Percentiles rank a stretch among this genome's conserved stretches.
phyloP scores from a whole-genome alignment of 2,888 invertebrate species.

The Habroteleia sp. region DNA sequence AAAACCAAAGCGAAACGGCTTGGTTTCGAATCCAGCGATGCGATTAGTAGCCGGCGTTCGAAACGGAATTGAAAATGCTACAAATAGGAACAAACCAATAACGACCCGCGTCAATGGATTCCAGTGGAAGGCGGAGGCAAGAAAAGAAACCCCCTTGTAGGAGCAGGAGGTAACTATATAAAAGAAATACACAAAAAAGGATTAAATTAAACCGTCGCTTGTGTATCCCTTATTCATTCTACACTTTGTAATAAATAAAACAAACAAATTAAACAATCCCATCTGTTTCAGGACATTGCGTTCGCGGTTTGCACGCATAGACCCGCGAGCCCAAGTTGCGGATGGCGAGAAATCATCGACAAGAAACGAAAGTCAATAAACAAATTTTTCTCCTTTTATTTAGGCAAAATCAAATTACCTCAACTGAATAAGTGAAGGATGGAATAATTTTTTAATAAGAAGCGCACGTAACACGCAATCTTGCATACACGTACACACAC shows the following conservation, averaged over 20 bases:
- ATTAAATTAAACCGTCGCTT: too few relatives aligned
- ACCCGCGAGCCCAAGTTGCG: slow-evolving; percentile 63
- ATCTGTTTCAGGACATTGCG: slow-evolving; percentile 66
- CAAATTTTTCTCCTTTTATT: slow-evolving; percentile 78
- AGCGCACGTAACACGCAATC: slow-evolving; percentile 35
- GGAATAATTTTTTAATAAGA: slow-evolving; percentile 55
- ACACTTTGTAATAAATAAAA: too few relatives aligned
- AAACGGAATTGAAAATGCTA: slow-evolving; percentile 86
- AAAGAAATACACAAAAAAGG: too few relatives aligned
- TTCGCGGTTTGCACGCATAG: slow-evolving; percentile 67
- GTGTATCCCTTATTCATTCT: too few relatives aligned
- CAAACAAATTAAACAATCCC: too few relatives aligned
- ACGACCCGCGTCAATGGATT: slow-evolving; percentile 85
- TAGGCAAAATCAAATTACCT: slow-evolving; percentile 81
- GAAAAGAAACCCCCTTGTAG: slow-evolving; percentile 90
- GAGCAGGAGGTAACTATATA: slow-evolving; percentile 74
- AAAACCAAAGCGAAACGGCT: slow-evolving; percentile 90
- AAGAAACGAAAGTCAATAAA: slow-evolving; percentile 79
- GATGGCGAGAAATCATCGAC: slow-evolving; percentile 75
- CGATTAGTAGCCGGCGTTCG: slow-evolving; percentile 89
- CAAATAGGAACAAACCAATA: slow-evolving; percentile 81
- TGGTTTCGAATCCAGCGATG: slow-evolving; percentile 93
- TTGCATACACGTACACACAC: slow-evolving; percentile 56
- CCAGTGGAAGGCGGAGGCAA: slow-evolving; percentile 85
- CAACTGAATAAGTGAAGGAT: slow-evolving; percentile 74